Evolutionary conservation across 2,113 vertebrate genomes (phyloP).

Genomic region (Alligator sinensis): DNA sequence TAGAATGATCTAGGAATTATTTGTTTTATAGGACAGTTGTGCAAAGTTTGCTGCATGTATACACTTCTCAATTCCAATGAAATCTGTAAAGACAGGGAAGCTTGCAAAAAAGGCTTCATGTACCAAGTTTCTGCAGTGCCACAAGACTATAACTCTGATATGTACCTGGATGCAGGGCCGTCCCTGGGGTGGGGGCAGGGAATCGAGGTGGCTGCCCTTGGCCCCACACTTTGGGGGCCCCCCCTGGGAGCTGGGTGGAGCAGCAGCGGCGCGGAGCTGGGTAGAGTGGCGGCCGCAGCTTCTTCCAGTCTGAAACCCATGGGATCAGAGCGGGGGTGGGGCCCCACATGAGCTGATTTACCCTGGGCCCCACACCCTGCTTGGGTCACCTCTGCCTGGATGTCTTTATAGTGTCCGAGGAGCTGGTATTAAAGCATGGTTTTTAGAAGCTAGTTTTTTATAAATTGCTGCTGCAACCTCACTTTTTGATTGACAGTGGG

Average conservation of each 20-base stretch:
- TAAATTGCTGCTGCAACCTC: background rate
- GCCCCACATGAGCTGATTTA: too few species aligned
- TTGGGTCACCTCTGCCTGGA: too few species aligned
- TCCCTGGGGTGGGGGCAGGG: background rate
- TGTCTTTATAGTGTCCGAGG: background rate
- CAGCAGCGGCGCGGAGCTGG: too few species aligned
- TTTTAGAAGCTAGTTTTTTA: background rate
- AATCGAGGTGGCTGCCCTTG: too few species aligned
- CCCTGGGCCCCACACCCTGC: too few species aligned
- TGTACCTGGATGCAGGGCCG: rapidly evolving
- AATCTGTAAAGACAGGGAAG: background rate
- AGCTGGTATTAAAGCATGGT: background rate
- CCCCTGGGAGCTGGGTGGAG: too few species aligned
- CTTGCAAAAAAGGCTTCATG: background rate
- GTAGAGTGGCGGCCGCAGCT: too few species aligned
- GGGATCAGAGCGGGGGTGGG: too few species aligned
- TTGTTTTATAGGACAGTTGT: background rate
- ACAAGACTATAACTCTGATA: background rate
- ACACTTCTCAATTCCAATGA: background rate
- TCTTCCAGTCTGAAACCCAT: too few species aligned
- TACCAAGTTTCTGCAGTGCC: too few species aligned
- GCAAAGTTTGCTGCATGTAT: background rate
- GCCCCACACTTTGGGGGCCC: too few species aligned
- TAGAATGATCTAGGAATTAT: background rate
- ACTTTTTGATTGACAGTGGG: background rate